Evolutionary conservation across 2,797 vertebrate species (phyloP).

Genomic region (Allobates femoralis): DNA sequence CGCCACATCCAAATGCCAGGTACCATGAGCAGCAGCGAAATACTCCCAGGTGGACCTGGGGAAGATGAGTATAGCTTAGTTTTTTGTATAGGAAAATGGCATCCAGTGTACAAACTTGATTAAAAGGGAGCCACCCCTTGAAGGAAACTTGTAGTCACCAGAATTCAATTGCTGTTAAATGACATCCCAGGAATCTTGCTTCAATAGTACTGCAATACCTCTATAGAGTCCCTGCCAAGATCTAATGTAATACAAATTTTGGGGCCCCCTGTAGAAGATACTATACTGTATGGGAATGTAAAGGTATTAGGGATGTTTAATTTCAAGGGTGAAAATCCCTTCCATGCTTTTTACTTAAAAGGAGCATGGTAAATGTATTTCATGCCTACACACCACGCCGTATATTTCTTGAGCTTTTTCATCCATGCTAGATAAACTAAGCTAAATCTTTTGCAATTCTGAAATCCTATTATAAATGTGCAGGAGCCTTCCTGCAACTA

Average conservation of each 20-base stretch:
- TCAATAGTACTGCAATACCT: no score
- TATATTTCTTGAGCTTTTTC: not conserved
- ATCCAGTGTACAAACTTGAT: no score
- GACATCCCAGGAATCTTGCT: not conserved
- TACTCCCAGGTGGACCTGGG: no score
- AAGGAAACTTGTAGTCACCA: no score
- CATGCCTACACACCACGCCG: not conserved
- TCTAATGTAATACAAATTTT: not conserved
- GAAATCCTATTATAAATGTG: slow-evolving; percentile 67
- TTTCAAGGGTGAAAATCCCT: slow-evolving; percentile 6
- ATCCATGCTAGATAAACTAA: slow-evolving; percentile 15
- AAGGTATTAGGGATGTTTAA: slow-evolving; percentile 3
- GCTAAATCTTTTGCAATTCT: slow-evolving; percentile 30
- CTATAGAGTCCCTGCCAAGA: not conserved
- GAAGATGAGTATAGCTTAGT: no score
- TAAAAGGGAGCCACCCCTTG: no score
- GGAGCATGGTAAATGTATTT: slow-evolving; percentile 24
- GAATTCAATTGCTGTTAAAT: no score
- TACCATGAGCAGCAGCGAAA: no score
- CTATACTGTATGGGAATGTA: not conserved
- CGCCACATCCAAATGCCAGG: no score
- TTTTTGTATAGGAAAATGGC: no score
- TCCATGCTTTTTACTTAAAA: not conserved
- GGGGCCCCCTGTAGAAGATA: not conserved
- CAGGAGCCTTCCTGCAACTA: slow-evolving; percentile 60